Base-by-base conservation (phyloP, 2,113 vertebrate genomes). In the Dicentrarchus labrax region DNA sequence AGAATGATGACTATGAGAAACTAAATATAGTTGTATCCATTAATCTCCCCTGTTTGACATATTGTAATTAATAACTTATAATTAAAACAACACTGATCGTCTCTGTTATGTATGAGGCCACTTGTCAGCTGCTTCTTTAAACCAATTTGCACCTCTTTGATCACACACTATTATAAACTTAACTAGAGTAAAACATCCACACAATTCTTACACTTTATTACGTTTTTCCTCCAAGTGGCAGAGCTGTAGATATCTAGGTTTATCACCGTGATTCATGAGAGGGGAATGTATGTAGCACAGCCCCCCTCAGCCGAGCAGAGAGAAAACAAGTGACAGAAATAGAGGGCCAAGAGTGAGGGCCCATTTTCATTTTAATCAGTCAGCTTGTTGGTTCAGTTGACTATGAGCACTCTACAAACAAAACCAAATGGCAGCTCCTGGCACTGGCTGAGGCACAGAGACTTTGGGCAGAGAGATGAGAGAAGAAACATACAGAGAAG, bases 371-470 rank as follows among this genome's bases (percentile, higher is more conserved):
- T 95, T 94, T 94, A 94, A 95, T 95, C 94, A 94, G 91, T 90
- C 89, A 76, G 93, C 90, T 93, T 96, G 94, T 95, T 96, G 94
- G 91, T 94, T 95, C 94, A 95, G 94, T 94, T 95, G 94, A 92
- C 92, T 91, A 69, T 88, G 89, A 89, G 93, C 91, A 84, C 85
- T 94, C 91, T 16, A 91, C 93, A 95, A 96, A 95, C 92, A 96
- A 89, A 92, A 89, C 94, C 95, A 96, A 94, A 94, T 95, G 94
- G 95, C 91, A 91, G 88, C 88, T 92, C 76, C 80, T 93, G 92
- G 92, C 94, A 89, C 75, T 36, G 81, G 76, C 89, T 79, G 82
- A 80, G 82, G 82, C 85, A 22, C 50, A 75, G 75, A 84, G 81
- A 91, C 80, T 90, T 84, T 81, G 80, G 84, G 82, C 77, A 78